Evolutionary conservation across 2,888 invertebrate genomes (phyloP).

Genomic region (Sipunculus nudus): DNA sequence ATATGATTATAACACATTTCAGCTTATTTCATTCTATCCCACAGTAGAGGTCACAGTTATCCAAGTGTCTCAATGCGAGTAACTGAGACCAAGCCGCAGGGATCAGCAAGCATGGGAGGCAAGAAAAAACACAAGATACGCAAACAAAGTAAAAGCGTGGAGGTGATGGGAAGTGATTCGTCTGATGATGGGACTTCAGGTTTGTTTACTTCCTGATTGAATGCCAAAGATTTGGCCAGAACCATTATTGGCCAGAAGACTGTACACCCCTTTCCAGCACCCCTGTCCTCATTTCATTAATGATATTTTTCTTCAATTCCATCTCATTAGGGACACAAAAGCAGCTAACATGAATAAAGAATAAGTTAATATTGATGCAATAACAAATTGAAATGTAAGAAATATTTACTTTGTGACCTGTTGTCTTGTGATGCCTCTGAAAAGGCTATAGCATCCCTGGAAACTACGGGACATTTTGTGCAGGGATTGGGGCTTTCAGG

Average conservation of each 20-base stretch:
- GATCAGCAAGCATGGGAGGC: slow-evolving; percentile 45
- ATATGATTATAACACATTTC: too few relatives aligned
- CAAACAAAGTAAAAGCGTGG: slow-evolving; percentile 46
- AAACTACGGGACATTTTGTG: too few relatives aligned
- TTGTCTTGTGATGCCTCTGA: too few relatives aligned
- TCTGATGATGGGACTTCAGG: slow-evolving; percentile 54
- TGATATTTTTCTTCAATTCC: background rate
- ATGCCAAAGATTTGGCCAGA: background rate
- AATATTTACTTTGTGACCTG: too few relatives aligned
- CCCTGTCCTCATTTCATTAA: background rate
- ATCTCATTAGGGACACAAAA: background rate
- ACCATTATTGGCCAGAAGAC: background rate
- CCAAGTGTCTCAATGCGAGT: slow-evolving; percentile 63
- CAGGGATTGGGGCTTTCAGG: too few relatives aligned
- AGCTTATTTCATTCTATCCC: too few relatives aligned
- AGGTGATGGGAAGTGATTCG: slow-evolving; percentile 37
- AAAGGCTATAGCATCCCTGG: too few relatives aligned
- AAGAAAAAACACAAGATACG: slow-evolving; percentile 59
- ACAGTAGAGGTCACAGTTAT: too few relatives aligned
- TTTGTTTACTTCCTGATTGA: slow-evolving; percentile 6
- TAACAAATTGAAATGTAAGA: too few relatives aligned
- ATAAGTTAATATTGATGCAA: too few relatives aligned
- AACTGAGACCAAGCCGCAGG: slow-evolving; percentile 47
- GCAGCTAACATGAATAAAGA: background rate
- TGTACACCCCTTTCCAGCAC: background rate